These are phyloP conservation scores for Lontra canadensis DNA, from an alignment of 2,113 vertebrate genomes.

Conservation along the genomic window DNA sequence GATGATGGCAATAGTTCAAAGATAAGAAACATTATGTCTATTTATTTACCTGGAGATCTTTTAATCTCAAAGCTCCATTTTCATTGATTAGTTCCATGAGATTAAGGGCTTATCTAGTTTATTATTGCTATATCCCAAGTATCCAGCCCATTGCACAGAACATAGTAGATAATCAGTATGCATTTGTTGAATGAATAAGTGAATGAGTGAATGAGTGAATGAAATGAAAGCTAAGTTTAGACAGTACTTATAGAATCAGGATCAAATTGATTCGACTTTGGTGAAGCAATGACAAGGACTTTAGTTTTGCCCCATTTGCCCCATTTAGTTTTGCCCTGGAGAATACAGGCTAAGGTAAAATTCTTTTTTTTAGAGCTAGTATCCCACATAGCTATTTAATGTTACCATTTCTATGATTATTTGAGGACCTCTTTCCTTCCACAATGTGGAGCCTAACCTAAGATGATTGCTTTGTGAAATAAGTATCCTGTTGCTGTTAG, in stretches of 20 bases:
- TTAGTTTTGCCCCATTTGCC: not conserved
- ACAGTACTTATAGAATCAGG: not conserved
- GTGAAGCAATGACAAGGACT: not conserved
- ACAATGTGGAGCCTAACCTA: not conserved
- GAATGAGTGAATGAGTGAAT: not conserved
- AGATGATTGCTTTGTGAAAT: not conserved
- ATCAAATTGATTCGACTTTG: not conserved
- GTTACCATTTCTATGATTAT: not conserved
- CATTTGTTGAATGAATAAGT: slow-evolving; percentile 17
- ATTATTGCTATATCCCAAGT: not conserved
- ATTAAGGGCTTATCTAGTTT: not conserved
- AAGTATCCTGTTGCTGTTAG: not conserved
- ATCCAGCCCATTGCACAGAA: not conserved
- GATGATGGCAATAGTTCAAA: slow-evolving; percentile 36
- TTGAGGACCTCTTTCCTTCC: not conserved
- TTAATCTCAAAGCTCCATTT: not conserved
- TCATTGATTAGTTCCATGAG: not conserved
- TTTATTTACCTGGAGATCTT: slow-evolving; percentile 3
- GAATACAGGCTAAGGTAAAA: not conserved
- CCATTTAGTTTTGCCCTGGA: not conserved
- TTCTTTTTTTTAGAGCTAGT: not conserved
- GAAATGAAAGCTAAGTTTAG: not conserved
- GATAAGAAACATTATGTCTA: not conserved
- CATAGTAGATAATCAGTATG: not conserved
- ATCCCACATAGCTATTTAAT: not conserved